Base-by-base conservation (phyloP, 1,140 invertebrate genomes). In the Euschistus heros region DNA sequence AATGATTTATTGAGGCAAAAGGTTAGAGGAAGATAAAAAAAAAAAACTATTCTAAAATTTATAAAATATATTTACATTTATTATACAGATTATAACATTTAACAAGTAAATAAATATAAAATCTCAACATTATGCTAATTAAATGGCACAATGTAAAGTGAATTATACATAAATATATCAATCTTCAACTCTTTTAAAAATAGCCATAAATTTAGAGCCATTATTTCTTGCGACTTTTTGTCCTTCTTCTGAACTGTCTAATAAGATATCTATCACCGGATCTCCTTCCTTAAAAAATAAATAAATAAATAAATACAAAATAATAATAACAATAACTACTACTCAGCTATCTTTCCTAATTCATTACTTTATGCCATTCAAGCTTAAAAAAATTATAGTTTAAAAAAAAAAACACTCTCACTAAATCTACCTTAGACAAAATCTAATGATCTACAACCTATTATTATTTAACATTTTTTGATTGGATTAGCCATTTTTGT, bases 161-260 rank as follows among this genome's bases (percentile, higher is more conserved):
- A 59, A 59, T 27, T 27, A 7, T 62, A 26, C 27, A 60, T n/a
- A 7, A n/a, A n/a, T 60, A 62, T 7, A 4, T 7, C 54, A 62
- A 71, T 73, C 77, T 54, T 80, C 75, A 76, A 85, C 83, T 75
- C 92, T 81, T 75, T 80, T 79, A 75, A 92, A 99, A 44, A 97
- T 88, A 68, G 95, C 94, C 65, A 93, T 73, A 81, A 87, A 97
- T 77, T 98, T 98, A 52, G 90, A 83, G 46, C 97, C 96, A 68
- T 91, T 87, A 75, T 97, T 98, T 71, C 97, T 82, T 14, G 92
- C 88, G 0, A 99, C 97, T 81, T 99, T 99, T 77, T 98, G 87
- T 0, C 95, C 97, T 81, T 99, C 97, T 80, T 99, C 97, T 54
- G 94, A 94, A 72, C 91, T 93, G 71, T 91, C 86, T 75, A 85